A percentile compares a stretch with the other conserved stretches of the same genome.
Conservation (phyloP, 2,888 invertebrate genomes). For the Ormia ochracea region DNA sequence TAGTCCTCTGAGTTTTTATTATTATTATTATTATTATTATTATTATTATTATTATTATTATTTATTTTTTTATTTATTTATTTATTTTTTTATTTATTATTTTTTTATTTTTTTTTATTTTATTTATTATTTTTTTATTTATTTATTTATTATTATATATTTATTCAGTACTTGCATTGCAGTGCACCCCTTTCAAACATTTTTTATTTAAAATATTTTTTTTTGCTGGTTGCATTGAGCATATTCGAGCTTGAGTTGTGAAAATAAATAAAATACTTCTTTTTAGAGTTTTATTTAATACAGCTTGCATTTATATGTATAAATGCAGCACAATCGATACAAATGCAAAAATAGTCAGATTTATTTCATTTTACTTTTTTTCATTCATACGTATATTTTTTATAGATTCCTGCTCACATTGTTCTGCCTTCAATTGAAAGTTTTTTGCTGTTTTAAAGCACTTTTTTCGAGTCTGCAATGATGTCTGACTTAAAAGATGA, state of each 20-base stretch:
- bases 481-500: conserved; percentile 43
- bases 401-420: conserved; percentile 2
- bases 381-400: neutral
- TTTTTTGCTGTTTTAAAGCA: neutral
- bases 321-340: neutral
- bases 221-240: too few relatives aligned
- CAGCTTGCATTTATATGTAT: neutral
- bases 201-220: too few relatives aligned
- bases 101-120: too few relatives aligned
- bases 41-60: too few relatives aligned
- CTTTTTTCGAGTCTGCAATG: conserved; percentile 6
- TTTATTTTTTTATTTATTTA: too few relatives aligned
- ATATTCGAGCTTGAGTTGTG: neutral
- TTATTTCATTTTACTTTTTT: conserved; percentile 12
- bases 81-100: too few relatives aligned
- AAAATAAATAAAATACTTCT: neutral
- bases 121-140: too few relatives aligned
- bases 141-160: too few relatives aligned
- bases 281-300: conserved; percentile 22
- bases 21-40: too few relatives aligned
- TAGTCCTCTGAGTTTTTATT: too few relatives aligned
- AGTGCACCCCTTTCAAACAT: too few relatives aligned
- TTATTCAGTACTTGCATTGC: too few relatives aligned
- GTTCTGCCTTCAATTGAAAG: neutral
- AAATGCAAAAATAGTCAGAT: conserved; percentile 33